These are phyloP conservation scores for Orientallactaga sibirica DNA, from an alignment of 2,797 vertebrate species.

Conservation along the genomic window DNA sequence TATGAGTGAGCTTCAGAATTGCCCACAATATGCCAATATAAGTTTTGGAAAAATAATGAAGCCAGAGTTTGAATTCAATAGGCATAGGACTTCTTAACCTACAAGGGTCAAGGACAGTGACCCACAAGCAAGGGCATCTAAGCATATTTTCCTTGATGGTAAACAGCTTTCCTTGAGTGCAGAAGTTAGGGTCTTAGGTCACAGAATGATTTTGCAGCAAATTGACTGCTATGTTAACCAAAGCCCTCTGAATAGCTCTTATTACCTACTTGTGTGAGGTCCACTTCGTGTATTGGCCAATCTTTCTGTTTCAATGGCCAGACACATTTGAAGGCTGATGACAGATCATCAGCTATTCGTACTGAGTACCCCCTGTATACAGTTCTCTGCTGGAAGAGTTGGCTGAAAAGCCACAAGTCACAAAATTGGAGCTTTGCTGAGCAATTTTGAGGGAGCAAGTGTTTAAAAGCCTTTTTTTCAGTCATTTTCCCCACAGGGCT, in stretches of 20 bases:
- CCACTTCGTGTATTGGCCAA: constrained; percentile 34
- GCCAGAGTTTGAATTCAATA: constrained; percentile 11
- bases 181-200: not conserved
- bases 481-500: constrained; percentile 57
- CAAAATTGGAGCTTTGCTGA: constrained; percentile 55
- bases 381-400: constrained; percentile 14
- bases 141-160: not conserved
- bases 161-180: not conserved
- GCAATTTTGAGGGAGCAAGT: constrained; percentile 55
- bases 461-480: constrained; percentile 58
- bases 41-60: constrained; percentile 49
- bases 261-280: constrained; percentile 11
- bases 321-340: constrained; percentile 3
- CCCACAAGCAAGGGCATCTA: not conserved
- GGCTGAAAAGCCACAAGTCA: constrained; percentile 45
- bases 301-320: constrained; percentile 26
- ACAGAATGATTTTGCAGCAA: constrained; percentile 21
- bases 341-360: constrained; percentile 29
- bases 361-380: not conserved
- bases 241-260: not conserved
- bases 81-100: not conserved
- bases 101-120: constrained; percentile 33
- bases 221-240: constrained; percentile 42
- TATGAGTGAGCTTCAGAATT: not conserved
- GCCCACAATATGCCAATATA: not conserved